Conservation (phyloP, 1,140 invertebrate species). For the Steinernema khuongi region DNA sequence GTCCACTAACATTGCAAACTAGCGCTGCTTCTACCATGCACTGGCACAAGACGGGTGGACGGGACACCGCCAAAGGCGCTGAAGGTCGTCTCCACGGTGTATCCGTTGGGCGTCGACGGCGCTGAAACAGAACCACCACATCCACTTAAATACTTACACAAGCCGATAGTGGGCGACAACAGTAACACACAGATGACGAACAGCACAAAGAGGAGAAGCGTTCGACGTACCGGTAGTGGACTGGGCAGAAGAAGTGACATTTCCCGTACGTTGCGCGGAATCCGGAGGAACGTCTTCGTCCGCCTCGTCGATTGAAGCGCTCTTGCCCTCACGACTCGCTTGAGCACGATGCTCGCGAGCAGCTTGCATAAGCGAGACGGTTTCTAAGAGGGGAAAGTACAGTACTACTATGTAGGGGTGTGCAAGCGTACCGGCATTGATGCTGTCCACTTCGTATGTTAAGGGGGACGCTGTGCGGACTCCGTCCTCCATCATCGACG, state of each 20-base stretch:
- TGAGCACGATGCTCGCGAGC: slow-evolving; percentile 30
- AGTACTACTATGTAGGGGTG: neutral
- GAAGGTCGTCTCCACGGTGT: neutral
- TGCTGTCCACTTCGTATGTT: slow-evolving; percentile 20
- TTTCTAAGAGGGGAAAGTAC: slow-evolving; percentile 20
- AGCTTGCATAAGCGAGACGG: slow-evolving; percentile 44
- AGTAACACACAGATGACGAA: neutral
- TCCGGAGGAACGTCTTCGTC: neutral
- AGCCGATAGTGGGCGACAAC: neutral
- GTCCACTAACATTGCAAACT: neutral
- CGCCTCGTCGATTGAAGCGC: slow-evolving; percentile 33
- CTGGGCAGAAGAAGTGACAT: neutral
- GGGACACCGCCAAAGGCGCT: neutral
- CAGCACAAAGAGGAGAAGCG: neutral
- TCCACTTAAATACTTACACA: slow-evolving; percentile 1
- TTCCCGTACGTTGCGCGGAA: neutral
- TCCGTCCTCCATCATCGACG: slow-evolving; percentile 25
- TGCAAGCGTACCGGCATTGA: slow-evolving; percentile 20
- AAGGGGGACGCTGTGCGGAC: neutral
- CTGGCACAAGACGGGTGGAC: neutral
- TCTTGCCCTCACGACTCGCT: neutral
- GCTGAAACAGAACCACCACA: neutral
- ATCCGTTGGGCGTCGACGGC: neutral
- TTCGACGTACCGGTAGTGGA: neutral
- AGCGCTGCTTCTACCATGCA: neutral